These are phyloP conservation scores for Proteles cristata DNA, from an alignment of 2,113 vertebrate genomes.

Conservation along the genomic window DNA sequence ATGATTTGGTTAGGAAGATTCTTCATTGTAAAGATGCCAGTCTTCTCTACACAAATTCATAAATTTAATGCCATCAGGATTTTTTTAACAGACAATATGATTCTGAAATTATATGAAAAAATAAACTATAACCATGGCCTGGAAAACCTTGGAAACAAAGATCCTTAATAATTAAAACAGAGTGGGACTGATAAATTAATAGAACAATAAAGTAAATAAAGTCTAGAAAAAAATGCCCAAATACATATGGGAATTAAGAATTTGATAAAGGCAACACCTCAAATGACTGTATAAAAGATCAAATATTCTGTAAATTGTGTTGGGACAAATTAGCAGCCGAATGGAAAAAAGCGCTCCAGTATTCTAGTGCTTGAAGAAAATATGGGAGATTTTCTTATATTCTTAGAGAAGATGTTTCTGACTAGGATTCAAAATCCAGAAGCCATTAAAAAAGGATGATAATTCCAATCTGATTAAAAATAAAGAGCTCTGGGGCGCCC, in stretches of 20 bases:
- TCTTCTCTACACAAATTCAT: neutral
- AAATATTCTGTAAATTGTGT: neutral
- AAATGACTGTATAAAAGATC: neutral
- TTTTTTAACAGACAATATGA: slow-evolving; percentile 4
- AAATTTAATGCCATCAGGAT: neutral
- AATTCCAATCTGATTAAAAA: neutral
- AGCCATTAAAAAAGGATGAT: neutral
- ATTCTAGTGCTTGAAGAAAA: neutral
- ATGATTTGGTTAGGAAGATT: neutral
- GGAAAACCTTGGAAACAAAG: neutral
- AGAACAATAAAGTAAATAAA: neutral
- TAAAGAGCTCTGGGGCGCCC: neutral
- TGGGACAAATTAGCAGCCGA: neutral
- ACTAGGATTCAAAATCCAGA: slow-evolving; percentile 6
- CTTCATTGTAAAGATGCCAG: neutral
- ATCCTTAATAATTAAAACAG: neutral
- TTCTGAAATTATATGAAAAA: neutral
- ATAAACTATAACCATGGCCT: neutral
- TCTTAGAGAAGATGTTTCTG: neutral
- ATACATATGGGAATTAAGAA: neutral
- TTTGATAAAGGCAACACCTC: neutral
- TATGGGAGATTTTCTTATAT: neutral
- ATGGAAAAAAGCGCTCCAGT: neutral
- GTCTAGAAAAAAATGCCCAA: neutral
- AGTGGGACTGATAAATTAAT: neutral